Percentiles rank a stretch among this genome's conserved stretches.
phyloP scores from a whole-genome alignment of 2,797 vertebrate genomes.

The Muraenolepis orangiensis region DNA sequence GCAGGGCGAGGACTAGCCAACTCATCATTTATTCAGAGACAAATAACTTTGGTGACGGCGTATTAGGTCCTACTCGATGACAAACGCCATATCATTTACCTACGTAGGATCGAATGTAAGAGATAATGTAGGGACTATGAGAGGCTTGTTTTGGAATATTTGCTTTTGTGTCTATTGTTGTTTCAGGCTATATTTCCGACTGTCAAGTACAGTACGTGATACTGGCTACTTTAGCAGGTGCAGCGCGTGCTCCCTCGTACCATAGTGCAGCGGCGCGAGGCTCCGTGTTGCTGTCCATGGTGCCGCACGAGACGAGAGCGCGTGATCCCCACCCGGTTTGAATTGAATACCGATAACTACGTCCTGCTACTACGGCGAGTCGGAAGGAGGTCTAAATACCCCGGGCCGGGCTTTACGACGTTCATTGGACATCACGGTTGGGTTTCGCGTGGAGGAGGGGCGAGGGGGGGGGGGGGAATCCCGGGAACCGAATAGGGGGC shows the following conservation, averaged over 20 bases:
- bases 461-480: constrained; percentile 60
- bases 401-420: not conserved
- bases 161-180: no score
- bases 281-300: constrained; percentile 48
- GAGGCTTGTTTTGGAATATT: not conserved
- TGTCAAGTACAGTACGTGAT: no score
- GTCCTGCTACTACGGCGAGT: not conserved
- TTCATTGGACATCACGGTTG: not conserved
- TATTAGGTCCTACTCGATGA: not conserved
- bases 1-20: not conserved
- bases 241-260: not conserved
- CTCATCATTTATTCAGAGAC: not conserved
- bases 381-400: not conserved
- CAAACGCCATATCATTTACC: not conserved
- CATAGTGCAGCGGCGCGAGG: not conserved
- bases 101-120: not conserved
- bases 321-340: not conserved
- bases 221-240: not conserved
- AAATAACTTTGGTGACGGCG: not conserved
- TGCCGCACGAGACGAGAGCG: constrained; percentile 39
- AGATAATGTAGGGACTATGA: not conserved
- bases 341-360: no score
- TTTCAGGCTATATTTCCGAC: no score
- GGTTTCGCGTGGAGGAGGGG: constrained; percentile 42
- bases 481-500: constrained; percentile 49